Percentiles rank a stretch among this genome's conserved stretches.
These are phyloP conservation scores for Dipodomys spectabilis DNA, from an alignment of 2,113 vertebrate genomes.

Conservation along the genomic window DNA sequence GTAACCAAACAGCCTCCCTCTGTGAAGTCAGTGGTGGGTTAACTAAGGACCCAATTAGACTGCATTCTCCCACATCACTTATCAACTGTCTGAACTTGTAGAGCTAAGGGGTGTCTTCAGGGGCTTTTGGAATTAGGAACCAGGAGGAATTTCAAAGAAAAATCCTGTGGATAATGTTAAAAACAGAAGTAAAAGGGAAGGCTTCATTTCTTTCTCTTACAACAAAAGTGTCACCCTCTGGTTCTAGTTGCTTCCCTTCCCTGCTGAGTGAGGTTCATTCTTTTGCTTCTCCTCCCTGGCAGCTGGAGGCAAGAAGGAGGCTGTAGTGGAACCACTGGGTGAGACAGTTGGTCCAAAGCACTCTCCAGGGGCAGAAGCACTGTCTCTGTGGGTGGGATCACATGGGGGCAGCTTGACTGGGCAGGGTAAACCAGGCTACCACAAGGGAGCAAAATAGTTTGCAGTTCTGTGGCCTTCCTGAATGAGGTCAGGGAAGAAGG, in stretches of 20 bases:
- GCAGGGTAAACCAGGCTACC: background rate
- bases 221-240: background rate
- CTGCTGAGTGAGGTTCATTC: background rate
- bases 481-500: background rate
- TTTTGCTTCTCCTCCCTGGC: background rate
- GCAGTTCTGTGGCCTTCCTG: background rate
- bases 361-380: background rate
- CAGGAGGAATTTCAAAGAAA: background rate
- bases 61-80: background rate
- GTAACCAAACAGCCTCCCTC: constrained; percentile 22
- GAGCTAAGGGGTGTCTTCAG: background rate
- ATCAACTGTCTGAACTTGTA: background rate
- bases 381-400: background rate
- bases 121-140: background rate
- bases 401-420: background rate
- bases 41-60: background rate
- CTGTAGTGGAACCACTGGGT: background rate
- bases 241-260: background rate
- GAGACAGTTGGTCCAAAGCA: background rate
- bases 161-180: background rate
- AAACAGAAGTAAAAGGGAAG: constrained; percentile 41
- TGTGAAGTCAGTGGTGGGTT: background rate
- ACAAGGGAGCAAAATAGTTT: background rate
- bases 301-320: background rate
- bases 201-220: constrained; percentile 9